Conservation (phyloP, 2,113 vertebrate species). For the Ursus arctos region DNA sequence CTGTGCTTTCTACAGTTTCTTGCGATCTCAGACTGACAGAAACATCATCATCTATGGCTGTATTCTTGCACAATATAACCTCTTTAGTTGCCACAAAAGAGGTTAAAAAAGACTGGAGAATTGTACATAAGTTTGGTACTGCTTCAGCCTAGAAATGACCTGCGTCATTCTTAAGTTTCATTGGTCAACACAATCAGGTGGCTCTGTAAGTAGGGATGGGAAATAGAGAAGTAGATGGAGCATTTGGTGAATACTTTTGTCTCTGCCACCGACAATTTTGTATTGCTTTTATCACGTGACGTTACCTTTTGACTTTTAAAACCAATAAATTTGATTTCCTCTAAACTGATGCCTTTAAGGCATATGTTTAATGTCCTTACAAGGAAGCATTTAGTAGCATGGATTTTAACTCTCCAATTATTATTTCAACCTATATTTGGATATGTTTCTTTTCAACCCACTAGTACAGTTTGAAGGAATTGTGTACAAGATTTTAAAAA, state of each 20-base stretch:
- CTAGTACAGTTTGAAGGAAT: neutral
- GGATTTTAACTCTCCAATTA: constrained; percentile 62
- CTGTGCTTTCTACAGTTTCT: neutral
- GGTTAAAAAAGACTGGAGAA: neutral
- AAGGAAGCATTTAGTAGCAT: neutral
- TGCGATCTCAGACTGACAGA: neutral
- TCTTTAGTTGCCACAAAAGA: neutral
- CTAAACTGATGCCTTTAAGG: neutral
- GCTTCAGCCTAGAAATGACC: neutral
- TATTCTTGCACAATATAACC: neutral
- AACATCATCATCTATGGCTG: neutral
- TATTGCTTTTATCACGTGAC: neutral
- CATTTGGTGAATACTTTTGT: neutral
- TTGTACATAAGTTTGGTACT: neutral
- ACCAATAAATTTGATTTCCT: neutral
- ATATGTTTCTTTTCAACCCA: constrained; percentile 33
- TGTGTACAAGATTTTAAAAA: neutral
- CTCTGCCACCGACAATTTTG: neutral
- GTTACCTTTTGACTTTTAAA: neutral
- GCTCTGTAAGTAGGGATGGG: neutral
- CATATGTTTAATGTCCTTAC: neutral
- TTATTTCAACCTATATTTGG: neutral
- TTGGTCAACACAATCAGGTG: neutral
- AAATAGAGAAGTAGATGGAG: neutral
- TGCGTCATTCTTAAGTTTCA: neutral